Percentiles rank a stretch among this genome's conserved stretches.
Conservation (phyloP, 2,797 vertebrate species). For the Mareca penelope region DNA sequence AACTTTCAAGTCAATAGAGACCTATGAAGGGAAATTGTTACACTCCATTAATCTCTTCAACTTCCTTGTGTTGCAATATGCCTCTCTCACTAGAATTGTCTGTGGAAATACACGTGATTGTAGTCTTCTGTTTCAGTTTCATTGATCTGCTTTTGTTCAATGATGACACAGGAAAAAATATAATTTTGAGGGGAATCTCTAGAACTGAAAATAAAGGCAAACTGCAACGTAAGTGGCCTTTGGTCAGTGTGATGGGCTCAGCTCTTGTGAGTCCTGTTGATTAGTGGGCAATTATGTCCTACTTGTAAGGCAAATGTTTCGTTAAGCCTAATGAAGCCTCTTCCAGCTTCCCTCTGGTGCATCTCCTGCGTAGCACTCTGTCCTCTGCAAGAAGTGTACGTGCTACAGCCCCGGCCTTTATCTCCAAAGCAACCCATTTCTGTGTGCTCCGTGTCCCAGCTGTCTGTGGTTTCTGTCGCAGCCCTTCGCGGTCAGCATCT, state of each 20-base stretch:
- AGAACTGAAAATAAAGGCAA: neutral
- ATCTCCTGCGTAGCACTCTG: fast-evolving
- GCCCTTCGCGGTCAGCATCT: neutral
- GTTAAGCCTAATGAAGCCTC: neutral
- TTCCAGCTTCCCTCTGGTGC: neutral
- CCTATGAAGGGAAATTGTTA: neutral
- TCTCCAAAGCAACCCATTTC: neutral
- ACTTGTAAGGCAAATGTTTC: neutral
- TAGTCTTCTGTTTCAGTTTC: neutral
- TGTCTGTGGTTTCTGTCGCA: neutral
- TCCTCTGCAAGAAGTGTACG: neutral
- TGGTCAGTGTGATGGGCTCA: neutral
- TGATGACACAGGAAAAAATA: neutral
- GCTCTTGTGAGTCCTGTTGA: neutral
- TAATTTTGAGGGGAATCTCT: fast-evolving
- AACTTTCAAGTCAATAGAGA: neutral
- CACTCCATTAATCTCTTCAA: neutral
- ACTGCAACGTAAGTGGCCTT: neutral
- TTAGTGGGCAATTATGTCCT: neutral
- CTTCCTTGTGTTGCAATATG: neutral
- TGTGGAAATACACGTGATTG: neutral
- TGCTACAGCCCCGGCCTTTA: neutral
- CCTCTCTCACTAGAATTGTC: neutral
- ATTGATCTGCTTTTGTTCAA: neutral
- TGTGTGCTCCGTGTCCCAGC: fast-evolving